Conservation (phyloP, 2,113 vertebrate genomes). For the Charina bottae region DNA sequence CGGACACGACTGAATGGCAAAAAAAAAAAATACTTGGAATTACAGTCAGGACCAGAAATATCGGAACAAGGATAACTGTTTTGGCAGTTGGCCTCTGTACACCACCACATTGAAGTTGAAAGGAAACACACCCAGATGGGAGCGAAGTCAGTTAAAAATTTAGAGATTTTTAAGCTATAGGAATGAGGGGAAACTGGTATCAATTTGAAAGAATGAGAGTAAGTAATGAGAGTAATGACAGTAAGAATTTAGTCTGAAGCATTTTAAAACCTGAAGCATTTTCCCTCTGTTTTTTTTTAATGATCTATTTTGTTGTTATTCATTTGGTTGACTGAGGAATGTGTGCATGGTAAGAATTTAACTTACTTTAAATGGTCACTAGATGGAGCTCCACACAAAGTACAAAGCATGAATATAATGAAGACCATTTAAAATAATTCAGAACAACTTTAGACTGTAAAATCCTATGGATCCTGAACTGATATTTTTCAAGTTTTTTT, state of each 20-base stretch:
- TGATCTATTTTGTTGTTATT: neutral
- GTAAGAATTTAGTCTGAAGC: neutral
- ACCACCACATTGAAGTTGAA: no score
- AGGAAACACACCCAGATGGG: no score
- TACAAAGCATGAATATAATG: neutral
- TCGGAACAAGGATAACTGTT: no score
- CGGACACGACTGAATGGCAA: no score
- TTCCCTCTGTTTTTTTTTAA: neutral
- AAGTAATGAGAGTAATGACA: neutral
- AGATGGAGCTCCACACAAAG: slow-evolving; percentile 13
- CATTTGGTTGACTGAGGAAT: neutral
- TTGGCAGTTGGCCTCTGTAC: no score
- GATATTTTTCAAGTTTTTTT: neutral
- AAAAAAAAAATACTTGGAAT: neutral
- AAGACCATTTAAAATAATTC: neutral
- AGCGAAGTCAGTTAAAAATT: no score
- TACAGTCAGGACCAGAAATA: no score
- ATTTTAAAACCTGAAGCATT: neutral
- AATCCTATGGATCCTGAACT: neutral
- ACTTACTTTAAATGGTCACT: neutral
- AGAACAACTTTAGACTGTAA: neutral
- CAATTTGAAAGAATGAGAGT: neutral
- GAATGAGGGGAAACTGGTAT: neutral
- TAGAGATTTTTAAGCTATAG: neutral
- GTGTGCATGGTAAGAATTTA: neutral